Base-by-base conservation (phyloP, 2,888 invertebrate genomes). In the Heteromurus nitidus region DNA sequence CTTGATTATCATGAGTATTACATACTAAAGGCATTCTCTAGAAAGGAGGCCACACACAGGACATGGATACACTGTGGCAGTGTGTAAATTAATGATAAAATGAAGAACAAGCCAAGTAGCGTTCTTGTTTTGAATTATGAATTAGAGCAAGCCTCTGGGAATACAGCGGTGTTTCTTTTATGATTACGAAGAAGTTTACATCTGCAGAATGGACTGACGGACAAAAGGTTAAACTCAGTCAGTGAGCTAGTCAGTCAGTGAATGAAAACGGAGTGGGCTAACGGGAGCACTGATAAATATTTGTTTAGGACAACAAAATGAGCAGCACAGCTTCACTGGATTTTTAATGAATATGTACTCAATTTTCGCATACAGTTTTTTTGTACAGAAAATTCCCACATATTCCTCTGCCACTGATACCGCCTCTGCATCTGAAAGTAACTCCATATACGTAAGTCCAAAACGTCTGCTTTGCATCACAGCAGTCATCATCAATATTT, bases 321-420 rank as follows among this genome's bases (percentile, higher is more conserved):
- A 31, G n/a, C 11, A 67, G 24, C 55, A 69, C 22, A 31, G 55
- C 55, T 55, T 69, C 69, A 36, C 69, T 69, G 69, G 55, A 69
- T 69, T 20, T 55, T 69, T 69, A 13, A 69, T 65, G 44, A 20
- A 26, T 44, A 20, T 31, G 26, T 13, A 11, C 47, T 16, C 47
- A 47, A n/a, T n/a, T n/a, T 47, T 47, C 47, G n/a, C n/a, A 36
- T 36, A 13, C 47, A 47, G 11, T 47, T 16, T 16, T 16, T 47
- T 47, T 36, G n/a, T n/a, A n/a, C n/a, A n/a, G n/a, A n/a, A n/a
- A n/a, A n/a, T n/a, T n/a, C n/a, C n/a, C n/a, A n/a, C n/a, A n/a
- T n/a, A n/a, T n/a, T 47, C n/a, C 11, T n/a, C 47, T 47, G 47
- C 47, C 7, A 47, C 47, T 47, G 47, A 5, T 3, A 47, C 47